Evolutionary conservation across 2,113 vertebrate species (phyloP), one percentile per base, ranked within the genome.

Genomic region (Thalassoma bifasciatum): DNA sequence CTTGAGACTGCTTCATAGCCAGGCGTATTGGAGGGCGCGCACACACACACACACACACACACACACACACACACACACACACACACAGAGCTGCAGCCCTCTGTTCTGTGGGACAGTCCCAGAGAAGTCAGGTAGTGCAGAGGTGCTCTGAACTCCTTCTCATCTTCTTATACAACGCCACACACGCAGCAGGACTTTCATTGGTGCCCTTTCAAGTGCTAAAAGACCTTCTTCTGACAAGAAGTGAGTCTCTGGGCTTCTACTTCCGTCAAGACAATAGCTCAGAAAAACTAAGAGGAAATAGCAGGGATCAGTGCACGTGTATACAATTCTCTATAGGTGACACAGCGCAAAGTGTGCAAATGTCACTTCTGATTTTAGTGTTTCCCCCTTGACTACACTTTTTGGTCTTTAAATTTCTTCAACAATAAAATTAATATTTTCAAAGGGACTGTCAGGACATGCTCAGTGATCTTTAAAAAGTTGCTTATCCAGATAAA

Each of bases 91-190:
- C 66, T 10, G 10, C 4, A 51, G 9, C 74, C 62, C 61, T 59
- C 17, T 60, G 52, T n/a, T 47, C 46, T 46, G 23, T 42, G 47
- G 88, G 84, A 90, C 82, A 1, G 59, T 88, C 80, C 78, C 64
- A 46, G 9, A 17, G 58, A 79, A 67, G 58, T 75, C 69, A 60
- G 24, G 42, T 61, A 47, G 62, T 52, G 72, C 47, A 57, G 37
- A 74, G 71, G 73, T 71, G 70, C 50, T 50, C 8, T 56, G 24
- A 74, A 61, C 17, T 60, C 63, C 12, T 38, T 44, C 42, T 44
- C 13, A 44, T 44, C 42, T 12, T 19, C 17, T 17, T 19, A 8
- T 46, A 46, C 4, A 46, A 14, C 7, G 9, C 36, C 49, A 23
- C 58, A 47, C 62, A 53, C 40, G 30, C 30, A 30, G 30, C 34